A percentile compares a stretch with the other conserved stretches of the same genome.
Evolutionary conservation across 2,113 vertebrate species (phyloP).

Genomic region (Cyprinodon variegatus): DNA sequence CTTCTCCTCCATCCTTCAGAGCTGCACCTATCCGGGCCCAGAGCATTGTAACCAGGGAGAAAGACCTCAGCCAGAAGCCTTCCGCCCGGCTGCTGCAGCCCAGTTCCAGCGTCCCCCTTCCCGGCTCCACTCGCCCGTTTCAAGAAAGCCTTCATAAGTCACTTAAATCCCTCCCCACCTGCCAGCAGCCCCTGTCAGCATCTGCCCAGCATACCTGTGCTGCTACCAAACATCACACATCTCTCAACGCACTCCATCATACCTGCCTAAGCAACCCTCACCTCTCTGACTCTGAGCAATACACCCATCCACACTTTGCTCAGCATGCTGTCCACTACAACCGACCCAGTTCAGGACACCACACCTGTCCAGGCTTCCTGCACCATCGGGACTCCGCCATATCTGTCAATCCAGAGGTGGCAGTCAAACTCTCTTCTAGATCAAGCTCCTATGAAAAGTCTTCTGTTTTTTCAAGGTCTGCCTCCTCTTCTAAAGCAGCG

Average conservation of each 20-base stretch:
- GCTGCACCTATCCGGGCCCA: conserved; percentile 63
- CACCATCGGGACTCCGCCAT: conserved; percentile 32
- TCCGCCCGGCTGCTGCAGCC: conserved; percentile 81
- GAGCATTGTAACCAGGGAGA: conserved; percentile 41
- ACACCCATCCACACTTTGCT: conserved; percentile 8
- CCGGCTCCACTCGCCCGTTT: conserved; percentile 73
- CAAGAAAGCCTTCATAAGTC: conserved; percentile 75
- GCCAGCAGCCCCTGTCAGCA: conserved; percentile 42
- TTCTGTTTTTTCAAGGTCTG: conserved; percentile 50
- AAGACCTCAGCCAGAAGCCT: conserved; percentile 70
- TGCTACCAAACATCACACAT: conserved; percentile 42
- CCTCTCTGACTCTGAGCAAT: conserved; percentile 33
- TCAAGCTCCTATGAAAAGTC: conserved; percentile 65
- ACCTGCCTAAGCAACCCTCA: conserved; percentile 53
- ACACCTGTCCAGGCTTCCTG: conserved; percentile 54
- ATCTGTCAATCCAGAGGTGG: conserved; percentile 29
- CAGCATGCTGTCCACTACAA: conserved; percentile 13
- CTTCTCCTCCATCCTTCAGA: conserved; percentile 79
- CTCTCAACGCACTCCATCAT: conserved; percentile 55
- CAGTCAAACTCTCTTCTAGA: conserved; percentile 47
- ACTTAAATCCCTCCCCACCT: conserved; percentile 60
- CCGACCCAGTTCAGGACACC: conserved; percentile 44
- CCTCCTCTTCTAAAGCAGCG: conserved; percentile 45
- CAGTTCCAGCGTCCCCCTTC: conserved; percentile 78
- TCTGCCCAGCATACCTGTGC: conserved; percentile 40